These are phyloP conservation scores for Pristionchus mayeri DNA, from an alignment of 2,888 invertebrate species.

Conservation along the genomic window DNA sequence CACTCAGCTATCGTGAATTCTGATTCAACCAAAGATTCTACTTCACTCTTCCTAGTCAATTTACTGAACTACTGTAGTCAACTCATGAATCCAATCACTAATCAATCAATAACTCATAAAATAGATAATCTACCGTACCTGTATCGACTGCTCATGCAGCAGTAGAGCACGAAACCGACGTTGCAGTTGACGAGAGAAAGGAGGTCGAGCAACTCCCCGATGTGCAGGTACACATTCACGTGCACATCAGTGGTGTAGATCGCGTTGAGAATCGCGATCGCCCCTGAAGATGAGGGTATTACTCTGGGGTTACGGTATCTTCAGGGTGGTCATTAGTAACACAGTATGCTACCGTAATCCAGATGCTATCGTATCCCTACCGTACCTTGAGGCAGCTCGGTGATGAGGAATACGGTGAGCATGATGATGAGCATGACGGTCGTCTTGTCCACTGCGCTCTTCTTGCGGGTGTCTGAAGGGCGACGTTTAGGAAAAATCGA, in stretches of 20 bases:
- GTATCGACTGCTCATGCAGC: conserved; percentile 66
- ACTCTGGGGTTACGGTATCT: background rate
- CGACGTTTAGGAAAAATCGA: too few species aligned
- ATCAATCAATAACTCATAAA: background rate
- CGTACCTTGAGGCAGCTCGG: conserved; percentile 67
- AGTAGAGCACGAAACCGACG: conserved; percentile 66
- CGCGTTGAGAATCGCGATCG: conserved; percentile 65
- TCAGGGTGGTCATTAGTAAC: background rate
- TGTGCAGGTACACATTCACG: conserved; percentile 65
- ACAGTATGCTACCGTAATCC: background rate
- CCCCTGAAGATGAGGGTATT: conserved; percentile 53
- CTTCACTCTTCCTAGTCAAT: too few species aligned
- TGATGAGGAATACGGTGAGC: conserved; percentile 66
- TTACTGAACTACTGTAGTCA: background rate
- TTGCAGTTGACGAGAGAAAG: conserved; percentile 68
- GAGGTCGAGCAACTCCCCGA: conserved; percentile 68
- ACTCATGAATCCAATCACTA: background rate
- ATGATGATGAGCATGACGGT: conserved; percentile 69
- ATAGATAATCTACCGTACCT: conserved; percentile 41
- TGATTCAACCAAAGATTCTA: too few species aligned
- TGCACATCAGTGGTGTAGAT: conserved; percentile 70
- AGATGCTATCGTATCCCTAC: background rate
- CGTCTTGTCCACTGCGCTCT: conserved; percentile 62
- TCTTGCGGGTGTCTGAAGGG: conserved; percentile 43
- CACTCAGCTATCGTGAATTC: too few species aligned